Percentiles rank a stretch among this genome's conserved stretches.
Conservation (phyloP, 2,797 vertebrate species). For the Typhlichthys subterraneus region DNA sequence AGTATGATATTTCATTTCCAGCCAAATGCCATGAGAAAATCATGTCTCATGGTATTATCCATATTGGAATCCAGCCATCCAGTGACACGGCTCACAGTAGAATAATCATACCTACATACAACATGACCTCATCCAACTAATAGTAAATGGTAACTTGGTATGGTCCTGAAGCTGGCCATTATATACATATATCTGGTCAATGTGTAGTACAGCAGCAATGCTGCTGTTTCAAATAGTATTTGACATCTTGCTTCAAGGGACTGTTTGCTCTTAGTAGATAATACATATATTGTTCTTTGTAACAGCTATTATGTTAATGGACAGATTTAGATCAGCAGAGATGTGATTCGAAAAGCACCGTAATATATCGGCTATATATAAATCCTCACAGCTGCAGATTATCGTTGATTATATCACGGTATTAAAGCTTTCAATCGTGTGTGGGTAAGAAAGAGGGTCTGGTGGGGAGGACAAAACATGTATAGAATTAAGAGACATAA, state of each 20-base stretch:
- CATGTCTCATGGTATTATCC: conserved; percentile 7
- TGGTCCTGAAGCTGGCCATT: conserved; percentile 1
- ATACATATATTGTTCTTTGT: conserved; percentile 3
- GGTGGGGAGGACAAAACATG: too few relatives aligned
- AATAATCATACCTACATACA: conserved; percentile 30
- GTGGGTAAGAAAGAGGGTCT: not conserved
- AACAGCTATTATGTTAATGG: conserved; percentile 42
- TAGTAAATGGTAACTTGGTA: conserved; percentile 6
- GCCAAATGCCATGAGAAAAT: conserved; percentile 10
- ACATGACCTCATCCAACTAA: conserved; percentile 7
- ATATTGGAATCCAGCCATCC: conserved; percentile 18
- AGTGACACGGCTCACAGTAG: conserved; percentile 12
- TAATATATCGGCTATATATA: conserved; percentile 28
- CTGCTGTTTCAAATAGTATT: conserved; percentile 31
- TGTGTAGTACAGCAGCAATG: not conserved
- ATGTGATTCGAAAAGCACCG: conserved; percentile 48
- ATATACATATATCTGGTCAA: too few relatives aligned
- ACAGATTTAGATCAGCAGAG: conserved; percentile 55
- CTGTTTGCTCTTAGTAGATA: conserved; percentile 14
- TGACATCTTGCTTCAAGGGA: conserved; percentile 31
- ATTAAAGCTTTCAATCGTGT: conserved; percentile 49
- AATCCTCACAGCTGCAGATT: conserved; percentile 34
- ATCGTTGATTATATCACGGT: conserved; percentile 47
- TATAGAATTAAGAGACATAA: conserved; percentile 1
- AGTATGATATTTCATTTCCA: too few relatives aligned